Evolutionary conservation across 2,113 vertebrate genomes (phyloP), one percentile per base, ranked within the genome.

Genomic region (Pygoscelis adeliae): DNA sequence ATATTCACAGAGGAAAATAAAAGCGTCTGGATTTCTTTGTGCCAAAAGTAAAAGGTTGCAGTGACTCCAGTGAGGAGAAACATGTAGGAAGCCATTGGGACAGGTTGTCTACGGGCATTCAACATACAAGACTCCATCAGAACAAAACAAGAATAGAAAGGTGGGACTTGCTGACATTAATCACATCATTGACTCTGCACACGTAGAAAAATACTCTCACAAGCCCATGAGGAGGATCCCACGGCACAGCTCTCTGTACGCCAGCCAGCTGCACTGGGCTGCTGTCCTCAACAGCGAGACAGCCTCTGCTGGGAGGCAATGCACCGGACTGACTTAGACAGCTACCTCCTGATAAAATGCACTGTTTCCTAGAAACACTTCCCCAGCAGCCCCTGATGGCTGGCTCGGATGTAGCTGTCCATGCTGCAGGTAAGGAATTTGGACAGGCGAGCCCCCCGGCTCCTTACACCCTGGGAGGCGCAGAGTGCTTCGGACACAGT

Each of bases 191-290:
- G 58, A 13, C 56, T 29, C 56, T 62, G 23, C 26, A 47, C 14
- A 49, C 29, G 49, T 21, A 34, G 27, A 72, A 55, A 71, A 67
- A 44, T 7, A 26, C 26, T 87, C 34, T 29, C 38, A 50, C 52
- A 61, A 47, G 53, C 15, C 40, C 32, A 4, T 2, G 17, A 67
- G 17, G 47, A 87, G 27, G 46, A 87, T 50, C 47, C n/a, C 47
- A 17, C 0, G 5, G 34, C 9, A 14, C 16, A 61, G 22, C 11
- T 67, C 13, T 38, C 40, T 59, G 5, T 22, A 26, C 0, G 0
- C 8, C 47, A 83, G 22, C 42, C 16, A 13, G 36, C 20, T 56
- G 47, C 19, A 21, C 52, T 0, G 1, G 7, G 62, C 29, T 73
- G 52, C 29, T 40, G 20, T 27, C 47, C 40, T 70, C 40, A 27